A percentile compares a stretch with the other conserved stretches of the same genome.
These are phyloP conservation scores for Drosophila melanica DNA, from an alignment of 1,140 invertebrate genomes.

Conservation along the genomic window DNA sequence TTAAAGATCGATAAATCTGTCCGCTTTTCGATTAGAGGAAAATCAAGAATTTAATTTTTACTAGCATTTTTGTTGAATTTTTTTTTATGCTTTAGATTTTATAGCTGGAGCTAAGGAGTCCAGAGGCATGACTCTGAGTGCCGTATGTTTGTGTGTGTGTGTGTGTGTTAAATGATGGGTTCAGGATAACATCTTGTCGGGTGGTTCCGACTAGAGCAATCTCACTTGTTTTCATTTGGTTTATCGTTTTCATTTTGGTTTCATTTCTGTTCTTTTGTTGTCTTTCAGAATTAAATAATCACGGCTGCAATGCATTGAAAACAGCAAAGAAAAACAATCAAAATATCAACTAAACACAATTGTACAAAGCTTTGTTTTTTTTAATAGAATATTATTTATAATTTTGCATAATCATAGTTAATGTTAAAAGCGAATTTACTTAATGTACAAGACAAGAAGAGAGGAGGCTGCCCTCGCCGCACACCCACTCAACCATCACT, in stretches of 20 bases:
- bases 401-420: conserved; percentile 61
- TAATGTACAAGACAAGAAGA: conserved; percentile 32
- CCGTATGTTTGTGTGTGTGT: too few relatives aligned
- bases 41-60: too few relatives aligned
- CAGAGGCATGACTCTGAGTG: too few relatives aligned
- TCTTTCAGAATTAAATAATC: conserved; percentile 77
- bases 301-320: conserved; percentile 62
- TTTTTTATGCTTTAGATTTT: too few relatives aligned
- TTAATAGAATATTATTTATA: conserved; percentile 71
- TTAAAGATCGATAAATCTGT: too few relatives aligned
- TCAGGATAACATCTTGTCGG: too few relatives aligned
- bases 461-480: conserved; percentile 62
- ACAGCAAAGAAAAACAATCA: conserved; percentile 35
- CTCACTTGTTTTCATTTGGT: conserved; percentile 45
- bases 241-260: conserved; percentile 53
- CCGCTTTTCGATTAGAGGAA: too few relatives aligned
- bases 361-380: conserved; percentile 74
- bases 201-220: too few relatives aligned
- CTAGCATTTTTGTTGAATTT: too few relatives aligned
- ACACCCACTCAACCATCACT: conserved; percentile 29
- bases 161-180: too few relatives aligned
- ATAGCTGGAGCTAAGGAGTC: too few relatives aligned
- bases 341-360: conserved; percentile 49
- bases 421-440: conserved; percentile 52
- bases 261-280: conserved; percentile 51